Conservation (phyloP, 1,140 invertebrate species). For the Antheraea pernyi region DNA sequence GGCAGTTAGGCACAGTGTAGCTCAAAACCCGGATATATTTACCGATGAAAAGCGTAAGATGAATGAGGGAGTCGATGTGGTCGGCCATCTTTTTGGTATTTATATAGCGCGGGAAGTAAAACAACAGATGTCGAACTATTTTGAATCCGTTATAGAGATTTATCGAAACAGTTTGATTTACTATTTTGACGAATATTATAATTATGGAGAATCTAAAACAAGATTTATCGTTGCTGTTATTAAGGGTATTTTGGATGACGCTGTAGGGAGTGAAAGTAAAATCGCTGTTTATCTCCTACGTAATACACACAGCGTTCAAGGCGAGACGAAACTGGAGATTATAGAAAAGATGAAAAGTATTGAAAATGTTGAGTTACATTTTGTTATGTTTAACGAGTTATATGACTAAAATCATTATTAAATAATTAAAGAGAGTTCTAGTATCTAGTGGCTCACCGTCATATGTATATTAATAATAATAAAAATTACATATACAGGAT, state of each 20-base stretch:
- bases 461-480: no score
- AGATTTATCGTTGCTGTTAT: constrained; percentile 35
- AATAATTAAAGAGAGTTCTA: no score
- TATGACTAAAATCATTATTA: no score
- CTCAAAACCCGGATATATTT: constrained; percentile 35
- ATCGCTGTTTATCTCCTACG: no score
- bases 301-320: no score
- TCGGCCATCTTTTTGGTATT: constrained; percentile 43
- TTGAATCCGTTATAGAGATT: constrained; percentile 40
- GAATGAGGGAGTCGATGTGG: constrained; percentile 33
- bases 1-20: constrained; percentile 35
- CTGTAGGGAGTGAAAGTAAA: no score
- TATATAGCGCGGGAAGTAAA: constrained; percentile 44
- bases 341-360: no score
- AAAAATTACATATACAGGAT: no score
- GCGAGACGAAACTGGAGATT: no score
- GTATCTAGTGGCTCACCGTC: no score
- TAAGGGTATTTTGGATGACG: constrained; percentile 37
- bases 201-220: constrained; percentile 13
- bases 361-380: no score
- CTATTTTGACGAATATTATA: constrained; percentile 34
- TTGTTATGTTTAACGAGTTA: no score
- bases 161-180: constrained; percentile 32
- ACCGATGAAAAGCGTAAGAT: constrained; percentile 22
- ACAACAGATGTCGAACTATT: constrained; percentile 41